phyloP scores from a whole-genome alignment of 2,797 vertebrate genomes.

The Euphonia xanthogaster region DNA sequence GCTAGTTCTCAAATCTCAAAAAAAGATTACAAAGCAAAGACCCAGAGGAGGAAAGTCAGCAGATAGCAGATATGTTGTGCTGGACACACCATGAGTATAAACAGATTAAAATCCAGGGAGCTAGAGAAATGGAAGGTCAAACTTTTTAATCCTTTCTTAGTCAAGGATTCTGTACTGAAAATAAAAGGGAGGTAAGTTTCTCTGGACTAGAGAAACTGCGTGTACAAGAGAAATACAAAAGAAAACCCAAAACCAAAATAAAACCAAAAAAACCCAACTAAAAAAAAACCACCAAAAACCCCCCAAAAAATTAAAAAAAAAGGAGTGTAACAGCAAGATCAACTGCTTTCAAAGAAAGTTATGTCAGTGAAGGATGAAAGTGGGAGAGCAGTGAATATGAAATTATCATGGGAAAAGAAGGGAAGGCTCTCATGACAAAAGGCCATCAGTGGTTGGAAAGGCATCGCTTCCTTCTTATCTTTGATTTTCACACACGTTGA shows the following conservation, averaged over 20 bases:
- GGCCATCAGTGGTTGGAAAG: not conserved
- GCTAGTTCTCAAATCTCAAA: not conserved
- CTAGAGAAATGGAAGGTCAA: not conserved
- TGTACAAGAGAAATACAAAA: not conserved
- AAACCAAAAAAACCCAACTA: too few relatives aligned
- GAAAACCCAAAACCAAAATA: accelerated
- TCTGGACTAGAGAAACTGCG: not conserved
- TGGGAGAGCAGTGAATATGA: not conserved
- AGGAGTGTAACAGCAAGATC: not conserved
- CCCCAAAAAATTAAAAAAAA: not conserved
- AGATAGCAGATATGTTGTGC: not conserved
- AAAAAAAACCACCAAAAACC: accelerated
- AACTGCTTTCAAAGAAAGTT: not conserved
- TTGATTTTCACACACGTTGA: not conserved
- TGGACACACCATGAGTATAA: not conserved
- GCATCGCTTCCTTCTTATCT: not conserved
- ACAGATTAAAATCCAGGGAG: not conserved
- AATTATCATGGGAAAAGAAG: not conserved
- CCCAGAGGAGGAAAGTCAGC: not conserved
- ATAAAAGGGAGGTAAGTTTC: not conserved
- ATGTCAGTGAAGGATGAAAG: not conserved
- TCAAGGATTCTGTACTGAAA: not conserved
- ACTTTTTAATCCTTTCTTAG: not conserved
- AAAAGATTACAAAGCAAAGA: not conserved
- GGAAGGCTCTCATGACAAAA: not conserved